Base-by-base conservation (phyloP, 2,888 invertebrate genomes). In the Metopia argyrocephala region DNA sequence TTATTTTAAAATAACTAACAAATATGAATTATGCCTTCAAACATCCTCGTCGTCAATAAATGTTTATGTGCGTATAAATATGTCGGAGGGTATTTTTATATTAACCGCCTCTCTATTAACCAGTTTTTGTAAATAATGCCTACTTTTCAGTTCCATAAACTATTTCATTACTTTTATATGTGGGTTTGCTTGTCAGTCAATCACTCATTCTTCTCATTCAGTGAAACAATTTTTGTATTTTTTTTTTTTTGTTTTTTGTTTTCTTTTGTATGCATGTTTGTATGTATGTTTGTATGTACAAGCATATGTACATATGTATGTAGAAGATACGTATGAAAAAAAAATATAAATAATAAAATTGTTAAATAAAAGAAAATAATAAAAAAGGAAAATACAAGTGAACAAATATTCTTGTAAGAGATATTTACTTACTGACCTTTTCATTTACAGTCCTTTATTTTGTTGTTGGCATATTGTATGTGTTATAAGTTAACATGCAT, bases 401-500 rank as follows among this genome's bases (percentile, higher is more conserved):
- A 38, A 20, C 28, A 23, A 65, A 48, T 64, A 68, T 76, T 62
- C 27, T 54, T 69, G 28, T 38, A 45, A 65, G 38, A 50, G 20
- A 76, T 50, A 27, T 59, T 64, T 54, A 66, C 45, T 68, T 57
- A 66, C 65, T 66, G 76, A 69, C 69, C 62, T 50, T 76, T 70
- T 69, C 69, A 56, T 48, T 45, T 65, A 31, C 46, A 70, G 54
- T 62, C 56, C 31, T 65, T 57, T 69, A 12, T 31, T 31, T 12
- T 5, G 3, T 31, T 62, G 25, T 27, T 31, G 31, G n/a, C 69
- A 7, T 45, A 38, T 12, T 38, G 3, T 38, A 15, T 38, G 12
- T 12, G 31, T 2, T 9, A 12, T 31, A 38, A 9, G 15, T 38
- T 38, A 38, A 38, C 12, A 6, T 31, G 9, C 2, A 12, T 12